phyloP scores from a whole-genome alignment of 2,113 vertebrate species.

The Engraulis encrasicolus region DNA sequence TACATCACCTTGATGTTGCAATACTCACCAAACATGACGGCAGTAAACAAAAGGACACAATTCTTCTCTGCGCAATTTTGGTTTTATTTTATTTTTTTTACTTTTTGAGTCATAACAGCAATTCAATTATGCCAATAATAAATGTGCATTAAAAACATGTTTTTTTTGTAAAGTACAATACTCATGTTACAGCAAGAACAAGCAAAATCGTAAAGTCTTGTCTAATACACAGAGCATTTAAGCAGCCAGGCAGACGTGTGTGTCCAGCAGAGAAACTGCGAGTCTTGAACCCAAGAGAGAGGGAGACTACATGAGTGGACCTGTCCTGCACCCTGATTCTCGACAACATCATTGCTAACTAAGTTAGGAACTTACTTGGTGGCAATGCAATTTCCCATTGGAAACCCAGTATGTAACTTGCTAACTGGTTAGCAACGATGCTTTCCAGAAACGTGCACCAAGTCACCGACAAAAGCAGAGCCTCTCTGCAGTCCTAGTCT shows the following conservation, averaged over 20 bases:
- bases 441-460: too few species aligned
- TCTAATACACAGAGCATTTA: constrained; percentile 80
- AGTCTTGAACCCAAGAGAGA: neutral
- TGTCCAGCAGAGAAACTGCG: constrained; percentile 37
- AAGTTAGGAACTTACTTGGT: too few species aligned
- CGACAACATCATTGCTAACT: too few species aligned
- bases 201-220: constrained; percentile 86
- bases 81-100: constrained; percentile 87
- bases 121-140: constrained; percentile 99
- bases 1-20: too few species aligned
- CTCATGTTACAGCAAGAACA: constrained; percentile 93
- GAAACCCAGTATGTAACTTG: too few species aligned
- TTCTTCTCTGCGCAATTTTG: constrained; percentile 90
- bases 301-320: neutral
- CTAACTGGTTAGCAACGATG: too few species aligned
- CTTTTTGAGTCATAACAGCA: constrained; percentile 91
- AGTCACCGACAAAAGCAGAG: neutral
- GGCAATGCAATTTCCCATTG: too few species aligned
- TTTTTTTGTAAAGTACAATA: constrained; percentile 86
- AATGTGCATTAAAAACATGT: constrained; percentile 93
- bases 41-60: constrained; percentile 7
- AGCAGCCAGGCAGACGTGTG: constrained; percentile 76
- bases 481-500: neutral
- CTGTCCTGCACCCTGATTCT: too few species aligned
- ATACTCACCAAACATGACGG: constrained; percentile 1